Conservation (phyloP, 1,140 invertebrate genomes). For the Antheraea pernyi region DNA sequence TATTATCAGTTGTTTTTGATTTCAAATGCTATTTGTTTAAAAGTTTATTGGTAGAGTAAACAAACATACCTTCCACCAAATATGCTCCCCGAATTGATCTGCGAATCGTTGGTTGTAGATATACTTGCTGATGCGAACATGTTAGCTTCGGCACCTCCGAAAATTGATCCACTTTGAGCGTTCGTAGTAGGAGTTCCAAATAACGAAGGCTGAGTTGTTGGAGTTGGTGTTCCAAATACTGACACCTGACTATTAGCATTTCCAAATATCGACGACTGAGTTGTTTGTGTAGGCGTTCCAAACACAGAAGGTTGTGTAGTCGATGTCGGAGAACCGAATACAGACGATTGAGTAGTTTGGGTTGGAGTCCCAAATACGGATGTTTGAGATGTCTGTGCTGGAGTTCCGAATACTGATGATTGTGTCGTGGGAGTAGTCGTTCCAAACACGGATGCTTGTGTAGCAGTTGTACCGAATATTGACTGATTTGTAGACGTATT, state of each 20-base stretch:
- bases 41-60: background rate
- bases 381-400: slow-evolving; percentile 30
- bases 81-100: slow-evolving; percentile 52
- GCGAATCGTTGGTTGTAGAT: slow-evolving; percentile 53
- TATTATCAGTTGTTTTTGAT: too few relatives aligned
- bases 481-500: slow-evolving; percentile 29
- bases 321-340: background rate
- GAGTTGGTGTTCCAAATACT: slow-evolving; percentile 27
- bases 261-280: slow-evolving; percentile 35
- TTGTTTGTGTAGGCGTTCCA: slow-evolving; percentile 28
- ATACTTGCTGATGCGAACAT: slow-evolving; percentile 62
- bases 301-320: slow-evolving; percentile 39
- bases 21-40: too few relatives aligned
- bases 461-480: slow-evolving; percentile 36
- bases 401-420: slow-evolving; percentile 32
- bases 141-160: slow-evolving; percentile 48
- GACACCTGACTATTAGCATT: slow-evolving; percentile 29
- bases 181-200: slow-evolving; percentile 39
- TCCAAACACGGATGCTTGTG: slow-evolving; percentile 44
- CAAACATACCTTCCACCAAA: slow-evolving; percentile 58
- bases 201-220: slow-evolving; percentile 33
- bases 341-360: slow-evolving; percentile 1
- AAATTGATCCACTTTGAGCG: slow-evolving; percentile 45
- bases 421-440: slow-evolving; percentile 31
- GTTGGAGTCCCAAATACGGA: slow-evolving; percentile 26